Evolutionary conservation across 2,888 invertebrate genomes (phyloP).

Genomic region (Neocrepidodera transversa): DNA sequence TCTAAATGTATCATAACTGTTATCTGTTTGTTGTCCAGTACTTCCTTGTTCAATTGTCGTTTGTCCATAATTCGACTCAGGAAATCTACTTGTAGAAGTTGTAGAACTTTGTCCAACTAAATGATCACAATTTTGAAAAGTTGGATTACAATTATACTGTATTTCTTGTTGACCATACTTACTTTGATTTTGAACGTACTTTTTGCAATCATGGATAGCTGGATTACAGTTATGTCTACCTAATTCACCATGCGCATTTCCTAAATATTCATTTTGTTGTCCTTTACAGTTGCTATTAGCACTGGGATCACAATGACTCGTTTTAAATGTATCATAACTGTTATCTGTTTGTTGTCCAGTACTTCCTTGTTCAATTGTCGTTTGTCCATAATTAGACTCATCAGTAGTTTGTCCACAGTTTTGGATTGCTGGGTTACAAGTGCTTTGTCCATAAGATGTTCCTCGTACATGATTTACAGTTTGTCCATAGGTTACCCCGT

Average conservation of each 20-base stretch:
- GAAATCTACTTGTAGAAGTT: constrained; percentile 4
- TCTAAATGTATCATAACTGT: not conserved
- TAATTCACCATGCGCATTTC: not conserved
- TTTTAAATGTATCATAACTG: not conserved
- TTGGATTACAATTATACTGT: constrained; percentile 12
- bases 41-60: constrained; percentile 7
- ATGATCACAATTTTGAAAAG: constrained; percentile 18
- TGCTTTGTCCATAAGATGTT: not conserved
- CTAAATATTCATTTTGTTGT: not conserved
- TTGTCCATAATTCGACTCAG: constrained; percentile 12
- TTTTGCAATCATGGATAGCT: constrained; percentile 13
- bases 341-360: not conserved
- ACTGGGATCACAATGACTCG: not conserved
- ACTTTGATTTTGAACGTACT: not conserved
- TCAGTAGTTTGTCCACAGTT: constrained; percentile 14
- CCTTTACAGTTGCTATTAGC: not conserved
- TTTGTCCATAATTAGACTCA: constrained; percentile 11
- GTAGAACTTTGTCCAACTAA: not conserved
- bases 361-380: constrained; percentile 9
- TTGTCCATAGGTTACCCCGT: not conserved
- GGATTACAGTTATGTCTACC: constrained; percentile 14
- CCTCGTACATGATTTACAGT: no score
- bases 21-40: not conserved
- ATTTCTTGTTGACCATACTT: not conserved
- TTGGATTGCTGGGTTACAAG: constrained; percentile 15